Base-by-base conservation (phyloP, 2,113 vertebrate species). In the Lamprologus ornatipinnis region DNA sequence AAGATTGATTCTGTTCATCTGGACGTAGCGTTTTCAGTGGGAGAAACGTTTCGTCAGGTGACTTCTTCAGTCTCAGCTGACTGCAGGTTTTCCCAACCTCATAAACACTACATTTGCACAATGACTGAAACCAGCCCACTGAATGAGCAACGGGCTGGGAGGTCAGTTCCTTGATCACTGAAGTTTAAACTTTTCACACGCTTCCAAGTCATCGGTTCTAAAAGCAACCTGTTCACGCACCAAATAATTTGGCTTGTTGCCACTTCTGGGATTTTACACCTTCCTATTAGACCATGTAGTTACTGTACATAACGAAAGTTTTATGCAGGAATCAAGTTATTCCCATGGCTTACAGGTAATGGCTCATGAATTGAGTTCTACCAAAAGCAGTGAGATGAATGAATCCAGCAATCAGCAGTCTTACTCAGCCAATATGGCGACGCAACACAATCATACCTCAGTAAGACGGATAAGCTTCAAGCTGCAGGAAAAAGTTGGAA, bases 11-110 rank as follows among this genome's bases (percentile, higher is more conserved):
- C 17, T 63, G 58, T 63, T 35, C 58, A 63, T 35, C 31, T 35
- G 31, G 60, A 37, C 4, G 1, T 0, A 7, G 0, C 1, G 2
- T 65, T 65, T 65, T 35, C 28, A 60, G 57, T 60, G 28, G 5
- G 57, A 60, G 28, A 33, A 33, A 60, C 1, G 2, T 60, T 60
- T 60, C 0, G 0, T 65, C 33, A 5, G 10, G 33, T 65, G 60
- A 13, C 60, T 65, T 65, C 31, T 37, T 65, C 60, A 65, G 6
- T 7, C 3, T 65, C 60, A 37, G 60, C 60, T 65, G 60, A 65
- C 60, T 65, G 17, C 60, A 65, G 6, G 10, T 37, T n/a, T 65
- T 0, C 0, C 0, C 60, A 37, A 7, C 60, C 31, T 65, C 17
- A 65, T 65, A 65, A 37, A 65, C 17, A 65, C 4, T n/a, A 65